Conservation (phyloP, 2,797 vertebrate species). For the Enteromius anoplus region DNA sequence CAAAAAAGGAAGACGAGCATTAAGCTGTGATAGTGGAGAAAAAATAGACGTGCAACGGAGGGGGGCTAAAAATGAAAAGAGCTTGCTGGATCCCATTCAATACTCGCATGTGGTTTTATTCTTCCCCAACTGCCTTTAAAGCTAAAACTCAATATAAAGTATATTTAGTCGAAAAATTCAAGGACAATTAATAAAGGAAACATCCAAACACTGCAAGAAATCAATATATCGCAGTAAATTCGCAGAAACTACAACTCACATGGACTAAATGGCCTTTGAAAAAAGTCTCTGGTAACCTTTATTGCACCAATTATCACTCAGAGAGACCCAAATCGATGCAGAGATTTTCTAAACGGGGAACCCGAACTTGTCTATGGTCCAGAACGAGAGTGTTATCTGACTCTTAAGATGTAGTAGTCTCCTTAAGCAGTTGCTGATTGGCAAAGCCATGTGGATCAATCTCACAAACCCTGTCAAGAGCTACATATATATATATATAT, state of each 20-base stretch:
- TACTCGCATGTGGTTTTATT: slow-evolving; percentile 59
- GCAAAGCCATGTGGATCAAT: not conserved
- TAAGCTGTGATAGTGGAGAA: slow-evolving; percentile 40
- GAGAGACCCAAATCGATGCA: not conserved
- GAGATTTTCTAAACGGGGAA: not conserved
- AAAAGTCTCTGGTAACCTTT: not conserved
- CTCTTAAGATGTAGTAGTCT: not conserved
- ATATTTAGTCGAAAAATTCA: slow-evolving; percentile 38
- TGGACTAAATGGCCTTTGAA: not conserved
- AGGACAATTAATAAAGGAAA: slow-evolving; percentile 26
- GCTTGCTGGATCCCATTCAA: slow-evolving; percentile 36
- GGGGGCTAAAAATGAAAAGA: not conserved
- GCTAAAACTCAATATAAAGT: slow-evolving; percentile 45
- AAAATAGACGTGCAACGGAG: not conserved
- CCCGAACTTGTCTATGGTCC: not conserved
- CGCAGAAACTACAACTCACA: not conserved
- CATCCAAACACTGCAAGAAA: slow-evolving; percentile 22
- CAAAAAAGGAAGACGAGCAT: slow-evolving; percentile 55
- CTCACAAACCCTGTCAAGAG: not conserved
- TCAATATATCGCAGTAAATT: slow-evolving; percentile 11
- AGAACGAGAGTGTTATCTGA: not conserved
- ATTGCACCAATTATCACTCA: not conserved
- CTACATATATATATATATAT: not conserved
- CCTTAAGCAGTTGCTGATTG: not conserved
- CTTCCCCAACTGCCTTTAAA: slow-evolving; percentile 49